Evolutionary conservation across 2,113 vertebrate species (phyloP), one percentile per base, ranked within the genome.

Genomic region (Leucopternis melanops): DNA sequence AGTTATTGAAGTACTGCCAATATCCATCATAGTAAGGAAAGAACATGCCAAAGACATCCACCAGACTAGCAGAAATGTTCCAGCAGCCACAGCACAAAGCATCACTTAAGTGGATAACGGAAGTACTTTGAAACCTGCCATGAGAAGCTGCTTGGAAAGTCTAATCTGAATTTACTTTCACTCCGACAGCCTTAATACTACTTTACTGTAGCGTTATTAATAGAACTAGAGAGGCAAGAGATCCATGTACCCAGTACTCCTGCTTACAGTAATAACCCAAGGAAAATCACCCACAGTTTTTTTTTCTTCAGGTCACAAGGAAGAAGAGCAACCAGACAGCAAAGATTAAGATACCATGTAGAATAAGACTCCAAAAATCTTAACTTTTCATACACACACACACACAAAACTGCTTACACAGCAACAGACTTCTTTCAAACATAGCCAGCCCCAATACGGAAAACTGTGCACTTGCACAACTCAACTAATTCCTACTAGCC

Each of bases 81-180:
- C 61, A 50, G 78, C 63, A 73, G 78, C 57, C 72, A 9, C 22
- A 17, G 55, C 47, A 69, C 61, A 29, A 45, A 42, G 79, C 58
- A 40, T 6, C 47, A 4, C 74, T 78, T 50, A 72, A 89, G 90
- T 49, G 75, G 85, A 55, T 75, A 81, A 72, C 15, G 10, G 16
- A 49, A 75, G 34, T 4, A 8, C 81, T 65, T 17, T 27, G 45
- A 47, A 47, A 70, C 22, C 52, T 54, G 58, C 27, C 75, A 38
- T 3, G 31, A 77, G 62, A 81, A 81, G 81, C 85, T 81, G 49
- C 63, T 44, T 54, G 74, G 44, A 29, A 71, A 59, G 38, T 11
- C 57, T 94, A 47, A 94, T 55, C 85, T 69, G 36, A 81, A 38
- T 57, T 40, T 26, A 78, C 75, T 77, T 77, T 71, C 90, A 61